These are phyloP conservation scores for Drosophila austrosaltans DNA, from an alignment of 2,888 invertebrate genomes.

Conservation along the genomic window DNA sequence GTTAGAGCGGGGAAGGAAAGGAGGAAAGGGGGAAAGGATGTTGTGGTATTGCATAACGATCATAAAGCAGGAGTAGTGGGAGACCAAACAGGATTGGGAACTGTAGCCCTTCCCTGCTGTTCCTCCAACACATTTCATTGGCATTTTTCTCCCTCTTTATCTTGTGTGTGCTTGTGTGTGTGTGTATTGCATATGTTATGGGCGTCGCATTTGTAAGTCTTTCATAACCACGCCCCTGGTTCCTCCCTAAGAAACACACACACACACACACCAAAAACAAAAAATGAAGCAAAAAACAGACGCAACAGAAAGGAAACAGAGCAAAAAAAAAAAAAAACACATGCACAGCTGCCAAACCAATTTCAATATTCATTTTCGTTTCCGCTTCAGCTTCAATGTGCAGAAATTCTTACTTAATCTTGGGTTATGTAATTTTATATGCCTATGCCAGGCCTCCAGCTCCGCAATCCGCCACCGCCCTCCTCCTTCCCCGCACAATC, in stretches of 20 bases:
- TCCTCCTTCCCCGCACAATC: background rate
- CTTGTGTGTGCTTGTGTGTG: conserved; percentile 4
- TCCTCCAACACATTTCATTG: conserved; percentile 16
- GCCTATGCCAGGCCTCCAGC: conserved; percentile 38
- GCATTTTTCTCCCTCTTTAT: conserved; percentile 4
- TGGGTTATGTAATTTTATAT: conserved; percentile 66
- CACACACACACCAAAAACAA: background rate
- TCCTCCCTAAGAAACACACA: background rate
- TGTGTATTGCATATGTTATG: conserved; percentile 55
- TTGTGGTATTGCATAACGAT: conserved; percentile 21
- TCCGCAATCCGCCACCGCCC: background rate
- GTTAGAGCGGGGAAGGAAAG: background rate
- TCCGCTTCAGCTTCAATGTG: conserved; percentile 58
- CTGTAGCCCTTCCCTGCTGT: conserved; percentile 3
- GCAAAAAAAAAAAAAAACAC: conserved; percentile 16
- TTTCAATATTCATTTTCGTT: conserved; percentile 76
- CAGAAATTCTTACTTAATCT: conserved; percentile 62
- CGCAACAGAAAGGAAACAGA: conserved; percentile 13
- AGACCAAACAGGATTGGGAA: background rate
- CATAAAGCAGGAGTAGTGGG: conserved; percentile 6
- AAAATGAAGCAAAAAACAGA: conserved; percentile 15
- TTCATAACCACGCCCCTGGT: conserved; percentile 41
- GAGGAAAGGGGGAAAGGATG: background rate
- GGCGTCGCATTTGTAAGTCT: conserved; percentile 56
- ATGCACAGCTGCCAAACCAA: conserved; percentile 71